These are phyloP conservation scores for Lethocerus indicus DNA, from an alignment of 1,140 invertebrate species.

Conservation along the genomic window DNA sequence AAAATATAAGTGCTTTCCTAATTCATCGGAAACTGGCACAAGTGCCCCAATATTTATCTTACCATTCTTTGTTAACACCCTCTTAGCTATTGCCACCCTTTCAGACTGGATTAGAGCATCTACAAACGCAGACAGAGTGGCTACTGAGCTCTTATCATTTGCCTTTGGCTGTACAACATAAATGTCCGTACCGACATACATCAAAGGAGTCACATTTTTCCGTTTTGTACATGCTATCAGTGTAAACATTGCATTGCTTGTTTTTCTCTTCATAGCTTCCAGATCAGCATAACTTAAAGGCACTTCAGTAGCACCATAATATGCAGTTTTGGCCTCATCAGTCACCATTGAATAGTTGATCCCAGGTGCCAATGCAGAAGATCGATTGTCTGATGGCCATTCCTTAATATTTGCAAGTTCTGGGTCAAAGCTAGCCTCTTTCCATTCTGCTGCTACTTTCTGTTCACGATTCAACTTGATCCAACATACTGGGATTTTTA, in stretches of 20 bases:
- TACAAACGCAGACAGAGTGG: slow-evolving; percentile 8
- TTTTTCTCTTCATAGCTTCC: slow-evolving; percentile 6
- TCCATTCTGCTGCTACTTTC: neutral
- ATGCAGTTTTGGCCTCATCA: slow-evolving; percentile 1
- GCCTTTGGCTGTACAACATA: slow-evolving; percentile 6
- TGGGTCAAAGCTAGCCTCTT: neutral
- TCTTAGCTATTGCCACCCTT: slow-evolving; percentile 6
- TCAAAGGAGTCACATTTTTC: neutral
- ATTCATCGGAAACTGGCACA: slow-evolving; percentile 11
- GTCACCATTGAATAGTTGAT: neutral
- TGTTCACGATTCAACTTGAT: slow-evolving; percentile 7
- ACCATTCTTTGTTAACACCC: slow-evolving; percentile 9
- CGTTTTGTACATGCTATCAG: slow-evolving; percentile 5
- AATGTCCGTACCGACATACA: slow-evolving; percentile 6
- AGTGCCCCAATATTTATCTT: slow-evolving; percentile 7
- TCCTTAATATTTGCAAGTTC: neutral
- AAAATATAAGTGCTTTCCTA: slow-evolving; percentile 10
- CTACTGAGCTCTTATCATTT: neutral
- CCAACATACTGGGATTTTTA: slow-evolving; percentile 9
- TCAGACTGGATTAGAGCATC: slow-evolving; percentile 4
- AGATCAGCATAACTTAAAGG: slow-evolving; percentile 10
- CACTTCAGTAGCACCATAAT: slow-evolving; percentile 8
- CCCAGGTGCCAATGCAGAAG: neutral
- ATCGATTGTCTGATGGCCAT: neutral
- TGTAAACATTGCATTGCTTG: slow-evolving; percentile 5